These are phyloP conservation scores for Agrochola litura DNA, from an alignment of 2,888 invertebrate genomes.

Conservation along the genomic window DNA sequence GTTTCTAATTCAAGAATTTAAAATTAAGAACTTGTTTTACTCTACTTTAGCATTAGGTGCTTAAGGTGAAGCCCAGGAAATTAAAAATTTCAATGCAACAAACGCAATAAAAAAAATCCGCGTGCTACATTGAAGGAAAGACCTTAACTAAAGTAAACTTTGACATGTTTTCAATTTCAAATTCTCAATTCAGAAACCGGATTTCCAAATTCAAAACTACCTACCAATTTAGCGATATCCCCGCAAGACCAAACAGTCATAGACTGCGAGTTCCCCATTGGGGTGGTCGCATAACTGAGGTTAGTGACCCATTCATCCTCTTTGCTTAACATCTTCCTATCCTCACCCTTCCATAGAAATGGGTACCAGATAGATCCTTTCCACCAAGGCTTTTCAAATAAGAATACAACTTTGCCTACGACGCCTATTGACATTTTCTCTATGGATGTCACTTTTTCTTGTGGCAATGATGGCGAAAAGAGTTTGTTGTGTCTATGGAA, in stretches of 20 bases:
- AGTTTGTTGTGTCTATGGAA: conserved; percentile 80
- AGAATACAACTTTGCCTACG: conserved; percentile 92
- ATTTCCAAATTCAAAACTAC: not conserved
- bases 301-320: conserved; percentile 73
- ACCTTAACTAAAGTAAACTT: no score
- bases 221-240: conserved; percentile 38
- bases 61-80: no score
- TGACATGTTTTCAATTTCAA: not conserved
- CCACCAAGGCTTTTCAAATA: conserved; percentile 93
- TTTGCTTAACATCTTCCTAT: conserved; percentile 54
- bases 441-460: conserved; percentile 89
- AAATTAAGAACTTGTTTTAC: no score
- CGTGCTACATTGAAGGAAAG: no score
- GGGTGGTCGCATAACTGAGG: conserved; percentile 66
- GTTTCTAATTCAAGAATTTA: no score
- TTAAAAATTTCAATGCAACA: no score
- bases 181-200: not conserved
- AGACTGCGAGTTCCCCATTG: conserved; percentile 68
- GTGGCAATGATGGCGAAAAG: conserved; percentile 91
- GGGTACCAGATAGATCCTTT: conserved; percentile 40
- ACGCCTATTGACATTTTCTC: conserved; percentile 91
- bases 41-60: no score
- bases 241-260: conserved; percentile 73
- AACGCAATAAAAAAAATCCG: no score
- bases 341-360: conserved; percentile 76